A percentile compares a stretch with the other conserved stretches of the same genome.
phyloP scores from a whole-genome alignment of 2,797 vertebrate genomes.

The Sparus aurata region DNA sequence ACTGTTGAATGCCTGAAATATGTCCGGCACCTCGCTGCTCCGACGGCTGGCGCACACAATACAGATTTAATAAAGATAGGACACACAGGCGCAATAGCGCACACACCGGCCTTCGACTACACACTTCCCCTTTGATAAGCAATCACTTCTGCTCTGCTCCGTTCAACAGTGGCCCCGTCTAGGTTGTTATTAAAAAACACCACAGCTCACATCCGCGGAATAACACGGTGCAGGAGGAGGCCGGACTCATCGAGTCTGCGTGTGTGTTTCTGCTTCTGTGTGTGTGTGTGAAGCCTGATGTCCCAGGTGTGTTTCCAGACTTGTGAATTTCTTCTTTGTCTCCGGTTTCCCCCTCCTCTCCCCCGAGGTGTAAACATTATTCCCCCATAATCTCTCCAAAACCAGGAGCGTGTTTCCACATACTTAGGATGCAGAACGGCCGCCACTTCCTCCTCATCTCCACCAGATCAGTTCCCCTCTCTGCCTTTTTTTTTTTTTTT shows the following conservation, averaged over 20 bases:
- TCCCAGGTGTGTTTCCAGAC: conserved; percentile 61
- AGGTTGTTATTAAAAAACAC: conserved; percentile 60
- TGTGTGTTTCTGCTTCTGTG: conserved; percentile 16
- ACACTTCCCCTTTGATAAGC: conserved; percentile 63
- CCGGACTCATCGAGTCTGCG: neutral
- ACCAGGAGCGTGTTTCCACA: conserved; percentile 25
- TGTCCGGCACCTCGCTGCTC: conserved; percentile 39
- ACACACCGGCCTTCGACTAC: conserved; percentile 29
- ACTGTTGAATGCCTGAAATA: conserved; percentile 40
- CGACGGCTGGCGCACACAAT: conserved; percentile 39
- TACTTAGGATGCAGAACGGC: conserved; percentile 28
- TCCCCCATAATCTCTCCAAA: conserved; percentile 49
- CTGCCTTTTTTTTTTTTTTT: conserved; percentile 31
- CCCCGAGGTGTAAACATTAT: conserved; percentile 56
- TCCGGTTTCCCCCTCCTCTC: conserved; percentile 37
- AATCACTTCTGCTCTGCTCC: conserved; percentile 45
- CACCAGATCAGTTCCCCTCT: conserved; percentile 10
- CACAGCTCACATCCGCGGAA: conserved; percentile 29
- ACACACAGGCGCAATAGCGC: conserved; percentile 24
- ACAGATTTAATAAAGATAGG: conserved; percentile 74
- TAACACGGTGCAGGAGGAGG: conserved; percentile 12
- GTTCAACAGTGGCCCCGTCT: conserved; percentile 36
- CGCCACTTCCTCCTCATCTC: conserved; percentile 21
- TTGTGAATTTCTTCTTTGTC: conserved; percentile 66
- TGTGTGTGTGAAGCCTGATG: conserved; percentile 14